Conservation (phyloP, 2,888 invertebrate species). For the Alloplasta piceator region DNA sequence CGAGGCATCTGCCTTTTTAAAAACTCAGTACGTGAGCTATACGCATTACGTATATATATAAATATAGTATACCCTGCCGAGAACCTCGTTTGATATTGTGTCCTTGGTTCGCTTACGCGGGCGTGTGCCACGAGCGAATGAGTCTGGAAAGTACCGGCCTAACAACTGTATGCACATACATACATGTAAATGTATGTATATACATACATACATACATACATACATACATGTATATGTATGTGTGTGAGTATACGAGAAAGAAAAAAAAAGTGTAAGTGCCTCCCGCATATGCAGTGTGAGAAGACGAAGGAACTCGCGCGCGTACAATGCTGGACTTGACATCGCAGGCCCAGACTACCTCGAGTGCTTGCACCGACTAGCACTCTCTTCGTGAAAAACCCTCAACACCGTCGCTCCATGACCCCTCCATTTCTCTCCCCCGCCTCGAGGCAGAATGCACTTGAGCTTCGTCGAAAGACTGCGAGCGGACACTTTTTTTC, state of each 20-base stretch:
- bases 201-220: not conserved
- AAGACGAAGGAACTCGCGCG: slow-evolving; percentile 47
- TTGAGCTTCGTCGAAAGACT: slow-evolving; percentile 52
- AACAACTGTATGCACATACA: not conserved
- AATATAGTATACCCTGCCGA: not conserved
- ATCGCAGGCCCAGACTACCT: slow-evolving; percentile 61
- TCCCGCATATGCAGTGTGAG: slow-evolving; percentile 23
- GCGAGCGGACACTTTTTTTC: slow-evolving; percentile 27
- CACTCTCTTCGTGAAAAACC: slow-evolving; percentile 44
- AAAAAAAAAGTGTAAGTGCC: slow-evolving; percentile 45
- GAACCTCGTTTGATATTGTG: slow-evolving; percentile 60
- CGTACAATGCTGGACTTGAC: slow-evolving; percentile 57
- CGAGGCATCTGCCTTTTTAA: slow-evolving; percentile 52
- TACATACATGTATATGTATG: not conserved
- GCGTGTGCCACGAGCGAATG: slow-evolving; percentile 31
- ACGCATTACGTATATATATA: not conserved
- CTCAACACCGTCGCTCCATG: slow-evolving; percentile 51
- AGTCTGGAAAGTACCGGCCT: slow-evolving; percentile 35
- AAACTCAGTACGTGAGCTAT: slow-evolving; percentile 32
- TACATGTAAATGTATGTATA: not conserved
- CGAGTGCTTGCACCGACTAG: slow-evolving; percentile 62
- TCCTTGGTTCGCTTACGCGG: slow-evolving; percentile 38
- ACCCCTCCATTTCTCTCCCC: not conserved
- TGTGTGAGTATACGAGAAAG: too few relatives aligned
- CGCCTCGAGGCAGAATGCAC: slow-evolving; percentile 52